Evolutionary conservation across 2,797 vertebrate species (phyloP).

Genomic region (Cygnus olor): DNA sequence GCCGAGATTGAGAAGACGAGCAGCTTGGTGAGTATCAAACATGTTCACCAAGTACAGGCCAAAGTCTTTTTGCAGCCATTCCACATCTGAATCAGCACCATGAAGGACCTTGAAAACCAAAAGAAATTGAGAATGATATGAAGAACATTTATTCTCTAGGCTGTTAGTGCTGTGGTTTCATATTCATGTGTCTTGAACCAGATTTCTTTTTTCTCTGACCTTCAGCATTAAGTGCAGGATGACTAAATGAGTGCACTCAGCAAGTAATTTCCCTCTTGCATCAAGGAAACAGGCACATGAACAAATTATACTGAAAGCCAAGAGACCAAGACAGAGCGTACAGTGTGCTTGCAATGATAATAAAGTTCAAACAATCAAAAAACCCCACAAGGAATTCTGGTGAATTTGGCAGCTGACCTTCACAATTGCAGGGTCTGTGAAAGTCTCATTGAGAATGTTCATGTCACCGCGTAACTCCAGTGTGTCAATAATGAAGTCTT

Average conservation of each 20-base stretch:
- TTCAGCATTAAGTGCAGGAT: background rate
- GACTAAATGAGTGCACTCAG: background rate
- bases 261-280: background rate
- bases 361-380: background rate
- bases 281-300: background rate
- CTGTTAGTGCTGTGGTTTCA: background rate
- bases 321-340: background rate
- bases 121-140: background rate
- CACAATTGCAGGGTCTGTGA: slow-evolving; percentile 90
- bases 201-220: background rate
- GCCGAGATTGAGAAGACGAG: slow-evolving; percentile 89
- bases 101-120: slow-evolving; percentile 88
- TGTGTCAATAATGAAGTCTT: slow-evolving; percentile 93
- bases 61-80: slow-evolving; percentile 97
- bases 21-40: slow-evolving; percentile 96
- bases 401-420: slow-evolving; percentile 83
- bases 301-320: background rate
- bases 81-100: slow-evolving; percentile 93
- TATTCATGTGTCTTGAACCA: background rate
- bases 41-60: slow-evolving; percentile 94
- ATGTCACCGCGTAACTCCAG: slow-evolving; percentile 91
- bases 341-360: background rate
- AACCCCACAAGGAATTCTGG: background rate
- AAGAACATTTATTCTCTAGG: background rate
- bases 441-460: slow-evolving; percentile 92